Conservation (phyloP, 2,888 invertebrate species). For the Hemaris fuciformis region DNA sequence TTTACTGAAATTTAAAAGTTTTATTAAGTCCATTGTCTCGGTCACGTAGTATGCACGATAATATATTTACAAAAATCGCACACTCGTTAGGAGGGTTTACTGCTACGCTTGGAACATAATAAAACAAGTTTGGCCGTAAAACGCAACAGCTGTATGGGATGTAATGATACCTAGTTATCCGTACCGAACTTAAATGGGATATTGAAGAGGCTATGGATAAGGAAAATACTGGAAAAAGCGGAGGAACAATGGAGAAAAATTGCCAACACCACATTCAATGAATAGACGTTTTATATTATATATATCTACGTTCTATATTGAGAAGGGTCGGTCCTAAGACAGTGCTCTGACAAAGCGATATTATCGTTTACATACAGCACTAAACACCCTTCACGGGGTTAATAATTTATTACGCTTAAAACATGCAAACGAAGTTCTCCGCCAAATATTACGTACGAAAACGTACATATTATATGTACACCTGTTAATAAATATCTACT, state of each 20-base stretch:
- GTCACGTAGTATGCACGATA: not conserved
- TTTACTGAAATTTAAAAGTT: too few relatives aligned
- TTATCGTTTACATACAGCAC: constrained; percentile 46
- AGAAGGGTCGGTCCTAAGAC: constrained; percentile 46
- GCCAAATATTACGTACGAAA: not conserved
- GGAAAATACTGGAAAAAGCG: constrained; percentile 49
- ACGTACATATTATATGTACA: not conserved
- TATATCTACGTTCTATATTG: constrained; percentile 41
- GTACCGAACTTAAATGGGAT: constrained; percentile 52
- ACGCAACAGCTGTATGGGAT: constrained; percentile 72
- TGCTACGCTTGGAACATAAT: constrained; percentile 66
- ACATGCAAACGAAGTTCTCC: not conserved
- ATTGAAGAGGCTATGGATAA: constrained; percentile 55
- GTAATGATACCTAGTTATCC: constrained; percentile 61
- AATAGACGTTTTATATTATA: constrained; percentile 46
- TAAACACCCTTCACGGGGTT: constrained; percentile 31
- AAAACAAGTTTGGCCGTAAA: constrained; percentile 72
- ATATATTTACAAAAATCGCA: not conserved
- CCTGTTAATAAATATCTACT: too few relatives aligned
- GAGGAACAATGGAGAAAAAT: constrained; percentile 48
- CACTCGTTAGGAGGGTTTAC: constrained; percentile 54
- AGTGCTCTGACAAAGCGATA: constrained; percentile 47
- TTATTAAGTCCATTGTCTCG: not conserved
- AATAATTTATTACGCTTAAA: not conserved
- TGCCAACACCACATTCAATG: constrained; percentile 46